Percentiles rank a stretch among this genome's conserved stretches.
Conservation (phyloP, 2,113 vertebrate genomes). For the Melanotaenia duboulayi region DNA sequence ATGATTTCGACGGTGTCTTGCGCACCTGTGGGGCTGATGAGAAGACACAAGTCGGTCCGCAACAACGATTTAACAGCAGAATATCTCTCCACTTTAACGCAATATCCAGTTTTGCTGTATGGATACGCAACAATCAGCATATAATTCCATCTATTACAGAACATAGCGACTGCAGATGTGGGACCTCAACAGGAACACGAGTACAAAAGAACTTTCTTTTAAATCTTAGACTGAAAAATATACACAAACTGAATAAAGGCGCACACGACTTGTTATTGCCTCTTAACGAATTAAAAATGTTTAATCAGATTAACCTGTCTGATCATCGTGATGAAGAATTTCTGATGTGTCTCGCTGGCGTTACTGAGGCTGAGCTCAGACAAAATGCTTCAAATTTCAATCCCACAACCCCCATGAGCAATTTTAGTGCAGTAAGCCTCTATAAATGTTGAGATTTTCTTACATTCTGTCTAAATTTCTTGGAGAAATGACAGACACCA, state of each 20-base stretch:
- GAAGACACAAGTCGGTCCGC: background rate
- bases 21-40: constrained; percentile 47
- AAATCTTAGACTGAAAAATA: background rate
- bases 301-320: background rate
- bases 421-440: too few species aligned
- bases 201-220: too few species aligned
- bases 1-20: constrained; percentile 6
- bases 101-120: background rate
- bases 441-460: too few species aligned
- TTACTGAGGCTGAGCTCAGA: background rate
- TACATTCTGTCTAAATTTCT: too few species aligned
- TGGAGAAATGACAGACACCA: too few species aligned
- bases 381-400: too few species aligned
- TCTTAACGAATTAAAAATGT: background rate
- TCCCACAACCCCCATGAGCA: too few species aligned
- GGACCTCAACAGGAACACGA: background rate
- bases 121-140: too few species aligned
- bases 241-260: background rate
- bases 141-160: too few species aligned
- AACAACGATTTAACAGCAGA: background rate
- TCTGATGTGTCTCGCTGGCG: too few species aligned
- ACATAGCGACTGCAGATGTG: background rate
- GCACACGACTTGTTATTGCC: background rate
- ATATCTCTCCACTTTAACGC: background rate
- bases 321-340: background rate